Conservation (phyloP, 2,797 vertebrate species). For the Corythornis leucogaster region DNA sequence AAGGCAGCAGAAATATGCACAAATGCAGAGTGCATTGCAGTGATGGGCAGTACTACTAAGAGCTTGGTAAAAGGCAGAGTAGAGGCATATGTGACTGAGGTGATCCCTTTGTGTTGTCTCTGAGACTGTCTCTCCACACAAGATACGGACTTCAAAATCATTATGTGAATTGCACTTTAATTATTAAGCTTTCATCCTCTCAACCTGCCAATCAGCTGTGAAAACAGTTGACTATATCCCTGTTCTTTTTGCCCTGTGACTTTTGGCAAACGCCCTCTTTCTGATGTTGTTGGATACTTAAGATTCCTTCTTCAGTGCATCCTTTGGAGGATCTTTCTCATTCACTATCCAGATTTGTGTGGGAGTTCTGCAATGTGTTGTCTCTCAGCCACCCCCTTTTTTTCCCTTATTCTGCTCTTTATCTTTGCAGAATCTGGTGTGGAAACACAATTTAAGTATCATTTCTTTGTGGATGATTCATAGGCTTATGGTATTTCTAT, state of each 20-base stretch:
- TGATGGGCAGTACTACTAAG: neutral
- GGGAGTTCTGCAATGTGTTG: conserved; percentile 20
- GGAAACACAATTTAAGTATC: conserved; percentile 26
- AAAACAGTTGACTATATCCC: neutral
- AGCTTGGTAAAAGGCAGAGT: neutral
- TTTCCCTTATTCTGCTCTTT: neutral
- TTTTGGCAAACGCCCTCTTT: neutral
- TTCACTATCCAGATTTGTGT: neutral
- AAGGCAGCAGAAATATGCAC: neutral
- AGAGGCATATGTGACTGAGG: neutral
- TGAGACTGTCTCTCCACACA: neutral
- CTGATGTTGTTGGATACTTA: neutral
- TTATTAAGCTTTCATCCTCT: neutral
- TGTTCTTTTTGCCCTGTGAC: neutral
- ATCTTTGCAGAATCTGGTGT: conserved; percentile 38
- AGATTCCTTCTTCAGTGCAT: neutral
- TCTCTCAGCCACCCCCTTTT: neutral
- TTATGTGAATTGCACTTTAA: neutral
- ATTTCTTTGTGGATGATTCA: conserved; percentile 40
- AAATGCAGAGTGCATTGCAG: neutral
- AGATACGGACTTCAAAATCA: neutral
- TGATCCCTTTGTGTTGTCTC: neutral
- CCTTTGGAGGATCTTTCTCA: conserved; percentile 8
- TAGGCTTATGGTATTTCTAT: neutral
- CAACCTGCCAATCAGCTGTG: neutral